Percentiles rank a stretch among this genome's conserved stretches.
Conservation (phyloP, 1,140 invertebrate species). For the Bombus pascuorum region DNA sequence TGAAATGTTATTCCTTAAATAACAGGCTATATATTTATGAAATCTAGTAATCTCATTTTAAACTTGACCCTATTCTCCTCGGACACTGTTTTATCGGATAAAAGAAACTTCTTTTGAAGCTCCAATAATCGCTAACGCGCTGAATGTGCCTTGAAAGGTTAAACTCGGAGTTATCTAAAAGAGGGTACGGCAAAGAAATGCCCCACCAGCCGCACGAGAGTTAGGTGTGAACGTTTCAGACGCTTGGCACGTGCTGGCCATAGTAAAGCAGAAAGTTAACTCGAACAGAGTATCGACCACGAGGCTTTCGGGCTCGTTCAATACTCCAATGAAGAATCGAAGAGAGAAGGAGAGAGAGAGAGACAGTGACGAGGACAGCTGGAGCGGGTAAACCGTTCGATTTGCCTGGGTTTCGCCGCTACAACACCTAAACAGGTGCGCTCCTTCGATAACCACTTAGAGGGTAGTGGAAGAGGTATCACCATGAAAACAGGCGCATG, state of each 20-base stretch:
- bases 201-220: neutral
- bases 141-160: neutral
- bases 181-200: neutral
- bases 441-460: neutral
- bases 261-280: slow-evolving; percentile 40
- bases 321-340: slow-evolving; percentile 41
- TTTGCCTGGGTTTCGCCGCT: neutral
- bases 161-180: slow-evolving; percentile 28
- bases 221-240: slow-evolving; percentile 32
- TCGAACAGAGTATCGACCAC: slow-evolving; percentile 54
- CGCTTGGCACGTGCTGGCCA: slow-evolving; percentile 48
- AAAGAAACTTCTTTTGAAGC: neutral
- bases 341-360: neutral
- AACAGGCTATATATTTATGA: neutral
- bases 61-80: neutral
- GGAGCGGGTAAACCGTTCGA: neutral
- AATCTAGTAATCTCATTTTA: neutral
- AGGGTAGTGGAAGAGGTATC: slow-evolving; percentile 4
- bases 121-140: neutral
- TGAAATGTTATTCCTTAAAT: neutral
- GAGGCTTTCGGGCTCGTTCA: slow-evolving; percentile 52
- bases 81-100: neutral
- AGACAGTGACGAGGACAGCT: neutral
- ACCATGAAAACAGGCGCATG: slow-evolving; percentile 7
- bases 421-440: neutral